Conservation (phyloP, 2,797 vertebrate species). For the Nannoperca obscura region DNA sequence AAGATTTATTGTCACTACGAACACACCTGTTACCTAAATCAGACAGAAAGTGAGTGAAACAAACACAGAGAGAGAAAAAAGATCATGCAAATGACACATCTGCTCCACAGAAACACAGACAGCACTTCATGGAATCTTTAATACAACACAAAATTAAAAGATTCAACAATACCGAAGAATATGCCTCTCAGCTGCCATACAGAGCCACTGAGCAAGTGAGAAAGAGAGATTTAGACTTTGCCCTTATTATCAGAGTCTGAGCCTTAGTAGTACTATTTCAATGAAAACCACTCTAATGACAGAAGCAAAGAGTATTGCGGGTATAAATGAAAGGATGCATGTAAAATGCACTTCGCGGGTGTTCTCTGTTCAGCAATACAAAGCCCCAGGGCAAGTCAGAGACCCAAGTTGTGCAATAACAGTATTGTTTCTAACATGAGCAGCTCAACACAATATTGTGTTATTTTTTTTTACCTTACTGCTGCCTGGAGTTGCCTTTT, state of each 20-base stretch:
- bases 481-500: neutral
- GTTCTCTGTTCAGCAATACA: constrained; percentile 1
- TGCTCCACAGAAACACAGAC: no score
- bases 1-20: neutral
- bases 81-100: neutral
- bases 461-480: neutral
- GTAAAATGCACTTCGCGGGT: constrained; percentile 26
- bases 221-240: constrained; percentile 6
- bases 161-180: constrained; percentile 3
- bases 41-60: neutral
- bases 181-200: neutral
- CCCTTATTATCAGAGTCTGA: constrained; percentile 23
- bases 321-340: constrained; percentile 14
- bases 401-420: neutral
- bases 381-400: neutral
- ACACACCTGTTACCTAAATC: neutral
- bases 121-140: no score
- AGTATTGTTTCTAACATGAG: neutral
- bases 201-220: neutral
- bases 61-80: neutral
- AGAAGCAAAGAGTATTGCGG: constrained; percentile 9
- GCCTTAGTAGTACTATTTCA: neutral
- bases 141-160: neutral
- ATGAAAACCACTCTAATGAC: constrained; percentile 9
- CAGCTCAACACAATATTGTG: neutral